Conservation (phyloP, 2,888 invertebrate species). For the Drosophila multiciliata region DNA sequence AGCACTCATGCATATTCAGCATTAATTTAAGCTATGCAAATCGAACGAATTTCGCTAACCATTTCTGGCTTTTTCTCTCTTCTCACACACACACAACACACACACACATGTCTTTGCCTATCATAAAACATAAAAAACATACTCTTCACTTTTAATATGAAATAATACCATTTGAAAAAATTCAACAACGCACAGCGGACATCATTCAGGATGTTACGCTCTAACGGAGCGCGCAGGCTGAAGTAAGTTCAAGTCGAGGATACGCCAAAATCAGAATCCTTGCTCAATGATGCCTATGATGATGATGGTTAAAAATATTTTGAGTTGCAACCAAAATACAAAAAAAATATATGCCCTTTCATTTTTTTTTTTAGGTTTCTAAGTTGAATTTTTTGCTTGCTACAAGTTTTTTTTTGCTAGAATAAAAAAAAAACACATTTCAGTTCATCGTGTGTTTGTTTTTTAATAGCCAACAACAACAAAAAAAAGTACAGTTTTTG, state of each 20-base stretch:
- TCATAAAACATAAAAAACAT: constrained; percentile 9
- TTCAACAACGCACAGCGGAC: constrained; percentile 75
- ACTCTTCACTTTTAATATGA: background rate
- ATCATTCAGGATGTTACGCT: constrained; percentile 85
- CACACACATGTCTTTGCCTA: constrained; percentile 54
- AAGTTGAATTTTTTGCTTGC: constrained; percentile 26
- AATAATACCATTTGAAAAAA: constrained; percentile 18
- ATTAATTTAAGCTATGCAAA: constrained; percentile 47
- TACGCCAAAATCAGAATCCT: constrained; percentile 21
- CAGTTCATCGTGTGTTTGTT: constrained; percentile 59
- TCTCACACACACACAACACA: constrained; percentile 25
- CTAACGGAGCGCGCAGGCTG: constrained; percentile 84
- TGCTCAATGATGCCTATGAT: constrained; percentile 44
- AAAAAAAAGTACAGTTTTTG: constrained; percentile 38
- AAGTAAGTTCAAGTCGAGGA: constrained; percentile 81
- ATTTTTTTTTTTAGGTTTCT: background rate
- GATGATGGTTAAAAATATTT: constrained; percentile 53
- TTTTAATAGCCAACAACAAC: constrained; percentile 1
- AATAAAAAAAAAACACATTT: constrained; percentile 26
- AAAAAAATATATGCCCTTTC: background rate
- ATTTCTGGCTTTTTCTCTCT: constrained; percentile 61
- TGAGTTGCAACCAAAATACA: constrained; percentile 34
- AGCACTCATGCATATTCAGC: constrained; percentile 21
- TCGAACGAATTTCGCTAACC: constrained; percentile 54
- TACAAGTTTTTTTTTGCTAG: constrained; percentile 4